Evolutionary conservation across 2,888 invertebrate species (phyloP), one percentile per base, ranked within the genome.

Genomic region (Pyrgus malvae): DNA sequence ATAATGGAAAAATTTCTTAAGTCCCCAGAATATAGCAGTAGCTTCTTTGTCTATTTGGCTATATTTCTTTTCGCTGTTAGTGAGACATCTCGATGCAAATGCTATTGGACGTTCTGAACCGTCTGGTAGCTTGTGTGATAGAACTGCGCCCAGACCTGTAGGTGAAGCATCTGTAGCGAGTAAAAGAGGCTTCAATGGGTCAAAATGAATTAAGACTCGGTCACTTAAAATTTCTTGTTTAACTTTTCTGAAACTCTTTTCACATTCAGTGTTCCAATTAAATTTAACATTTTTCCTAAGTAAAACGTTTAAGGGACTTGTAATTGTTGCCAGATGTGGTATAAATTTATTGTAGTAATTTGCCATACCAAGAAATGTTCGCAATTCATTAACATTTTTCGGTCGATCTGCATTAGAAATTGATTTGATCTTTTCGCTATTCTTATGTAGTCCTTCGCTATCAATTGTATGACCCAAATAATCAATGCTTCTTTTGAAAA

Each of bases 341-440:
- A 42, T 27, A n/a, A 42, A 42, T 16, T 42, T 42, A 27, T 42
- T 42, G n/a, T 42, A 42, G 16, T 27, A 42, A 7, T 35, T 35
- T 3, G 41, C 41, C 41, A 42, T 42, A 16, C 25, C 41, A 2
- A 41, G 7, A 41, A 41, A 41, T 9, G 41, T 41, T 25, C 41
- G 12, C 5, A 41, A 5, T 16, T 41, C 41, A 23, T 14, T 41
- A 4, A 16, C n/a, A 2, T 41, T 41, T 41, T 41, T 41, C 3
- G 40, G 35, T 16, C 9, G n/a, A 1, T 35, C 35, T 1, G 16
- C 16, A 35, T 35, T 35, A 2, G 35, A 1, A 6, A 35, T 35
- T 16, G 35, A 14, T 16, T 35, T 35, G 14, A 35, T 16, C 16
- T 35, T 35, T 6, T 35, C 35, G 9, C 35, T 16, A 0, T 35